Evolutionary conservation across 2,888 invertebrate species (phyloP).

Genomic region (Cephus runcator): DNA sequence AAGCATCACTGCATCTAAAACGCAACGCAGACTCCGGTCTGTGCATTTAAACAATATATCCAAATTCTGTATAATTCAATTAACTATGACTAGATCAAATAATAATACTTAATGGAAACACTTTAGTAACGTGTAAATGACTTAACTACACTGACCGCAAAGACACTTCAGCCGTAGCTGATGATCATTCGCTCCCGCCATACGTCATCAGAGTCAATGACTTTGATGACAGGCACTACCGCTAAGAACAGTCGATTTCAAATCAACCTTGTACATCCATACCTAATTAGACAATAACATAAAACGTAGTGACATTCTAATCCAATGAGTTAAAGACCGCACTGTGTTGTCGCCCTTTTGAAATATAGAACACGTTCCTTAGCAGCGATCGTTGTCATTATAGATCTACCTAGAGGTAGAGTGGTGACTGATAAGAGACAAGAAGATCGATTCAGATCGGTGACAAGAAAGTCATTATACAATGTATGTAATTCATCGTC

Average conservation of each 20-base stretch:
- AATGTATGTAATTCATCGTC: not conserved
- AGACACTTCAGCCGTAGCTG: not conserved
- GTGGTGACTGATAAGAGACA: not conserved
- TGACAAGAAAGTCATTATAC: not conserved
- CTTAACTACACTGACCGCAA: not conserved
- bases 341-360: not conserved
- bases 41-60: not conserved
- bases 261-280: not conserved
- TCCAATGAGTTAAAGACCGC: slow-evolving; percentile 27
- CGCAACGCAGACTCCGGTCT: not conserved
- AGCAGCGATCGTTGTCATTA: not conserved
- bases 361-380: not conserved
- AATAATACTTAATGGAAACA: slow-evolving; percentile 29
- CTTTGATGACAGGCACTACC: not conserved
- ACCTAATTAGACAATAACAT: not conserved
- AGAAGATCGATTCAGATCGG: not conserved
- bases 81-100: slow-evolving; percentile 49
- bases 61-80: not conserved
- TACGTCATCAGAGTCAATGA: not conserved
- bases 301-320: slow-evolving; percentile 38
- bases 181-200: not conserved
- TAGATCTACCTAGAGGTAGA: not conserved
- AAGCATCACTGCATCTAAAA: not conserved
- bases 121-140: slow-evolving; percentile 5
- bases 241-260: not conserved